Base-by-base conservation (phyloP, 2,797 vertebrate species). In the Acanthurus lineatus region DNA sequence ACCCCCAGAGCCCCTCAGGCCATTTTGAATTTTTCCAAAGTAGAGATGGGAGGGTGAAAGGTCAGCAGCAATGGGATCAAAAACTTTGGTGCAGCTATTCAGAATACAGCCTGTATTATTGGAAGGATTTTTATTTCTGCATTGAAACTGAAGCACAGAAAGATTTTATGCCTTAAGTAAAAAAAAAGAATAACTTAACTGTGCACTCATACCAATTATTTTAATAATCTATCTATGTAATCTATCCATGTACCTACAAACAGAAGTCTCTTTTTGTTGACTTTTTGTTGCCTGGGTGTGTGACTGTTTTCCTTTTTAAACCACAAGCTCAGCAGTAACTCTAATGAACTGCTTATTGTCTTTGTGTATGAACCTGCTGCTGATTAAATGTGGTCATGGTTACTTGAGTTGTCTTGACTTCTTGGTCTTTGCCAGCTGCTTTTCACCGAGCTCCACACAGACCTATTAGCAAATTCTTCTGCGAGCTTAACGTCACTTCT, bases 381-480 rank as follows among this genome's bases (percentile, higher is more conserved):
- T 90, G 89, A 91, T 91, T 91, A 90, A 89, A 87, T 84, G 88
- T 53, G 83, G 88, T 92, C 86, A 85, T 86, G 87, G 90, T 89
- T 91, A 88, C 88, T 81, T 85, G 82, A 91, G 85, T 87, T 57
- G 76, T 76, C 90, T 77, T 79, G 86, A 92, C 90, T 92, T 84
- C 63, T 83, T 73, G 83, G 52, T 86, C 81, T 86, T 66, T 85
- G 90, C 87, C 90, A 89, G 90, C 86, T 89, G 86, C 81, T 82
- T 83, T 86, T 77, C 77, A 73, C 80, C 45, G 42, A 61, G 73
- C 76, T 88, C 90, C 86, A 79, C 79, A 58, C 87, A 91, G 89
- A 82, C 84, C 88, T 92, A 93, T 94, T 94, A 94, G 84, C 40
- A 66, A 91, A 94, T 95, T 94, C 92, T 90, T 93, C 80, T 65